Evolutionary conservation across 2,888 invertebrate species (phyloP), one percentile per base, ranked within the genome.

Genomic region (Teinopalpus imperialis): DNA sequence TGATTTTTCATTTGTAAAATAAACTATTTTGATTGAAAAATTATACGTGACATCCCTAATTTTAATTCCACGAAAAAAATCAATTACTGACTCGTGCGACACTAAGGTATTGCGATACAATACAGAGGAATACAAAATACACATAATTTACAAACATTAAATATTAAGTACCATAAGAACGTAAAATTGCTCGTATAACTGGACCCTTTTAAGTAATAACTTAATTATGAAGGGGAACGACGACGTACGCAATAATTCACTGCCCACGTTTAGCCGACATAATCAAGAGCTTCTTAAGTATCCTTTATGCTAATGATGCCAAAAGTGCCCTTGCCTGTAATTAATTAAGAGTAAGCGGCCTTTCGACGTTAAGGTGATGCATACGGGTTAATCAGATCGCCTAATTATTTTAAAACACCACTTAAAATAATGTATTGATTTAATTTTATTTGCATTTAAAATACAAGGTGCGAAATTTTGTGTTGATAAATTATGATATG

Each of bases 251-350:
- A 62, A 77, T 79, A 77, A 75, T 68, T 81, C 74, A 78, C 66
- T 55, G 54, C 52, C 59, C 62, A 71, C 71, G 67, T 76, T 73
- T 66, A 62, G 64, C 57, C 61, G 68, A 64, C 70, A 63, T 67
- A 75, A 59, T 56, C 55, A 75, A 78, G 69, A 63, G 82, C 82
- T 81, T 74, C 83, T 81, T 81, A 79, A 67, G 81, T 72, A 74
- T 66, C 71, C 71, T 79, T 77, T 77, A 83, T 81, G 86, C 80
- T 81, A 85, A 85, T 82, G 75, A 69, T 68, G 56, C 65, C 69
- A 66, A 68, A 75, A 76, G 77, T 76, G 73, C 66, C 59, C 65
- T 63, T 63, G 34, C 56, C 52, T 49, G 71, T 75, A 75, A 87
- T 86, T 74, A 85, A 86, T 85, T 69, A 73, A 62, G 68, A 71